Evolutionary conservation across 2,113 vertebrate genomes (phyloP).

Genomic region (Cebus imitator): DNA sequence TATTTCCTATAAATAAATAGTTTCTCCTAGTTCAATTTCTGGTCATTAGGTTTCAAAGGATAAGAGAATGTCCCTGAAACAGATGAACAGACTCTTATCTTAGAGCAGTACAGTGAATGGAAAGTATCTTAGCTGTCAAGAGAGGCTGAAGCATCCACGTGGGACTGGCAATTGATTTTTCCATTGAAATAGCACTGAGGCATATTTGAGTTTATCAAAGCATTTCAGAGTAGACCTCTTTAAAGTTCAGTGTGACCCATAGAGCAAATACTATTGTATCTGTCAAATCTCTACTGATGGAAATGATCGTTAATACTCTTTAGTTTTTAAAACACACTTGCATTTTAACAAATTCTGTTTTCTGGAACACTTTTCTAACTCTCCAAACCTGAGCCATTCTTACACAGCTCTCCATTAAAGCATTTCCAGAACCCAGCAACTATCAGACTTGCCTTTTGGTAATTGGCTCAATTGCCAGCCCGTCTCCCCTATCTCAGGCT

Average conservation of each 20-base stretch:
- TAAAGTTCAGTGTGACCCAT: not conserved
- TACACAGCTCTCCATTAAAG: not conserved
- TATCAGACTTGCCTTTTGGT: not conserved
- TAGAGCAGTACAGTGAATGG: not conserved
- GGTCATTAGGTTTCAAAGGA: not conserved
- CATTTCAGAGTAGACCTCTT: not conserved
- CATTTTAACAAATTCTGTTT: conserved; percentile 26
- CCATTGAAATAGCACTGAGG: not conserved
- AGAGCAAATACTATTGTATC: not conserved
- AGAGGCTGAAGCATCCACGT: not conserved
- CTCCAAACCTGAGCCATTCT: not conserved
- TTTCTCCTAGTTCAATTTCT: not conserved
- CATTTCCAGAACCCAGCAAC: not conserved
- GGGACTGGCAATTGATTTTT: conserved; percentile 15
- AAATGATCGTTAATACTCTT: not conserved
- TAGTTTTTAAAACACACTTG: not conserved
- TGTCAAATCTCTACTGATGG: not conserved
- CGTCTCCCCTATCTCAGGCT: fast-evolving
- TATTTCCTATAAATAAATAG: not conserved
- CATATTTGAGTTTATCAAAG: conserved; percentile 25
- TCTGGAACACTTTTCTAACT: not conserved
- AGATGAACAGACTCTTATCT: not conserved
- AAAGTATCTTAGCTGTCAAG: not conserved
- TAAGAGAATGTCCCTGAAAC: not conserved
- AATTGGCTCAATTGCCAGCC: not conserved